Base-by-base conservation (phyloP, 2,797 vertebrate genomes). In the Myotis findleyi region DNA sequence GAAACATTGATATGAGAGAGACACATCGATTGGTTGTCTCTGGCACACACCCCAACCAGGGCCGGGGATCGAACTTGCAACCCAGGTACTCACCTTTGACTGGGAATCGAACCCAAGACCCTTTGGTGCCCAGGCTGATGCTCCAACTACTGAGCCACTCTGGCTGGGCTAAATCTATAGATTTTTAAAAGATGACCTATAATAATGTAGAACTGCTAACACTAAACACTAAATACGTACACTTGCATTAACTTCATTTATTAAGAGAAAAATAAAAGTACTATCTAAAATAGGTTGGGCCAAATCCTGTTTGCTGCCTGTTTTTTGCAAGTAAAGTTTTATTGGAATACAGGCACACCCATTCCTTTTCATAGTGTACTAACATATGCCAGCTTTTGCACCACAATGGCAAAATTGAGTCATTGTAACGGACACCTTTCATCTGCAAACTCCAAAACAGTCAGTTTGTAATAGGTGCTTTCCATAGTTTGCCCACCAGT, bases 151-250 rank as follows among this genome's bases (percentile, higher is more conserved):
- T 64, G 62, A 64, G 30, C 62, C 30, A n/a, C 6, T 16, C 62
- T n/a, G 62, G 30, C 7, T n/a, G 13, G 30, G 62, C 30, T 64
- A 59, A 30, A 7, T 17, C 62, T 64, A 64, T 16, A 64, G n/a
- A 18, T 76, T 95, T 89, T 91, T 64, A 27, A 94, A 92, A 84
- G 88, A 69, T 33, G 90, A 71, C n/a, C 36, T 76, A 71, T 92
- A 93, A 96, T 27, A 91, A 93, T 87, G 77, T 77, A 95, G 30
- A 97, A 87, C 91, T 90, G 69, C 76, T 93, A 94, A 90, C 81
- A 82, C 41, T 94, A 82, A 90, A 73, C 76, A 85, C 49, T 95
- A 86, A 88, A 75, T 90, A 66, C 36, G 8, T 47, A 47, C 12
- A 73, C 59, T 92, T 91, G 89, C 85, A 87, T 85, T 95, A 75